Percentiles rank a stretch among this genome's conserved stretches.
phyloP scores from a whole-genome alignment of 2,797 vertebrate species.

The Australoheros facetus region DNA sequence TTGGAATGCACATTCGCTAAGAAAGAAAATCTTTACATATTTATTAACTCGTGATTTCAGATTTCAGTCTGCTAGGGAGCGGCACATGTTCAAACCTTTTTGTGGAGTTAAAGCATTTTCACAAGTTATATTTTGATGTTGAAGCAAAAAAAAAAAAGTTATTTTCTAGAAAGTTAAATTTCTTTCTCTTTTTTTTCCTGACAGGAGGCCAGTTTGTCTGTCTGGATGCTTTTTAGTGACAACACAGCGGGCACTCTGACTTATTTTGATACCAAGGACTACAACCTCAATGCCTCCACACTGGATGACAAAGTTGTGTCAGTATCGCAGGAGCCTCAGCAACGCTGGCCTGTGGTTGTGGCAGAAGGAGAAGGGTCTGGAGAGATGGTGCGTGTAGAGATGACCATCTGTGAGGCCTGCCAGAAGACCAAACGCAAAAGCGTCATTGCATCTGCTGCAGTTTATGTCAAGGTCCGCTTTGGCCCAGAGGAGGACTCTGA shows the following conservation, averaged over 20 bases:
- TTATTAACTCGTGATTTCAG: no score
- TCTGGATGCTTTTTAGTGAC: constrained; percentile 97
- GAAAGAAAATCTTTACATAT: not conserved
- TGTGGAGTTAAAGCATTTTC: not conserved
- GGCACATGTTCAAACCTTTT: not conserved
- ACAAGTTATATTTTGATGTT: not conserved
- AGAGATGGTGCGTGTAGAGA: constrained; percentile 87
- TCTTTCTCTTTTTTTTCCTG: not conserved
- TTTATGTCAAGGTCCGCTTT: constrained; percentile 88
- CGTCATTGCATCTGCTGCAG: constrained; percentile 86
- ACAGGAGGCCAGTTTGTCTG: constrained; percentile 93
- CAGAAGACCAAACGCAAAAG: constrained; percentile 98
- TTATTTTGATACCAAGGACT: constrained; percentile 94
- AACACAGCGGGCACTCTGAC: constrained; percentile 90
- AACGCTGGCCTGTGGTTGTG: constrained; percentile 87
- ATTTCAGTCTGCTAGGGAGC: no score
- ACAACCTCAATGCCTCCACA: constrained; percentile 91
- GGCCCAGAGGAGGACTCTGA: constrained; percentile 86
- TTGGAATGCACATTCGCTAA: not conserved
- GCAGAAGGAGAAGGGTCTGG: constrained; percentile 91
- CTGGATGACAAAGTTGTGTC: constrained; percentile 89
- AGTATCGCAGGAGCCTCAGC: constrained; percentile 87
- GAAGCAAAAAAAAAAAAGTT: not conserved
- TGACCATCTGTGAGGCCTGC: constrained; percentile 94
- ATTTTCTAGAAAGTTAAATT: not conserved